These are phyloP conservation scores for Corvus hawaiiensis DNA, from an alignment of 2,113 vertebrate species.

Conservation along the genomic window DNA sequence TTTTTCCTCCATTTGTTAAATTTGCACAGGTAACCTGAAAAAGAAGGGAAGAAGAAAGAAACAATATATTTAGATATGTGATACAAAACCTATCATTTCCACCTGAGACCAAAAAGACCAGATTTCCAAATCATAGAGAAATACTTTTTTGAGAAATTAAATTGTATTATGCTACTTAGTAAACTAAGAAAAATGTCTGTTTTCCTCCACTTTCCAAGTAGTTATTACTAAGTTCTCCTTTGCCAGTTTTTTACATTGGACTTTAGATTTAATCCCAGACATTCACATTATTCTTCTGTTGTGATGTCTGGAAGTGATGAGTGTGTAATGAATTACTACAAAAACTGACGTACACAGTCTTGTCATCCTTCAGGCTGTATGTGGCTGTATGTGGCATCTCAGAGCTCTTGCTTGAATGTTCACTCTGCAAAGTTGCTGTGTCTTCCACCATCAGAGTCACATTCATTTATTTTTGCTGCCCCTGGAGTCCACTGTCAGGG, in stretches of 20 bases:
- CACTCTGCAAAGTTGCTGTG: background rate
- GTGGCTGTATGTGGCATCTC: background rate
- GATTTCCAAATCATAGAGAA: background rate
- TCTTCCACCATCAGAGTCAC: background rate
- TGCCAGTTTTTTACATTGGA: background rate
- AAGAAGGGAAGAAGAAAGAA: slow-evolving; percentile 13
- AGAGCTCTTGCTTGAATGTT: background rate
- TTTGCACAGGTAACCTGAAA: slow-evolving; percentile 85
- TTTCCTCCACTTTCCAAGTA: background rate
- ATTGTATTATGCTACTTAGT: background rate
- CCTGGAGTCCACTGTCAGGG: background rate
- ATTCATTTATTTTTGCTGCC: background rate
- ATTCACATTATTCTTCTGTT: background rate
- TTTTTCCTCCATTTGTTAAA: slow-evolving; percentile 84
- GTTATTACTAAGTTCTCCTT: background rate
- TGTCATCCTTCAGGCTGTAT: background rate
- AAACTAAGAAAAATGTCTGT: background rate
- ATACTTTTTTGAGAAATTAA: background rate
- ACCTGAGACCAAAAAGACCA: background rate
- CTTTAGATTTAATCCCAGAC: background rate
- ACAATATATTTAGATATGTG: background rate
- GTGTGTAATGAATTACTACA: background rate
- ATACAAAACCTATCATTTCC: background rate
- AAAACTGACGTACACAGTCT: background rate
- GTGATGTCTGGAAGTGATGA: background rate